phyloP scores from a whole-genome alignment of 2,113 vertebrate genomes.

The Gorsachius goisagi region DNA sequence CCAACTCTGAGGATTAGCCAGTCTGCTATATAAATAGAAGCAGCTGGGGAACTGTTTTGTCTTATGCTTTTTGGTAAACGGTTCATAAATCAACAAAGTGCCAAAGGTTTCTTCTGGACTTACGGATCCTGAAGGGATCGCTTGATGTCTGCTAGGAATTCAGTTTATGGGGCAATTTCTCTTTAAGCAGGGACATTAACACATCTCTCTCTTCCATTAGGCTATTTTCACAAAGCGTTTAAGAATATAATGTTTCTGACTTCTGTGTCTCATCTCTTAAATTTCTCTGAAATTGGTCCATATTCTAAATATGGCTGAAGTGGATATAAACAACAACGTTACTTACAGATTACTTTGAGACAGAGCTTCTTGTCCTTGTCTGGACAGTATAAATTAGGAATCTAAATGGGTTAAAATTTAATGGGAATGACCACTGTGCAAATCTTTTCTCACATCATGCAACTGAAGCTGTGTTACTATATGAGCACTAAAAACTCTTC shows the following conservation, averaged over 20 bases:
- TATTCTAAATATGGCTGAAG: neutral
- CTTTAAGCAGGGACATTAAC: neutral
- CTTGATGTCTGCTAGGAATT: neutral
- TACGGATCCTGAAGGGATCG: neutral
- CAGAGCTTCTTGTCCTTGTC: neutral
- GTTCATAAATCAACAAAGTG: neutral
- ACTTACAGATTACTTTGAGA: neutral
- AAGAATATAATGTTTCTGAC: neutral
- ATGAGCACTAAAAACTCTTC: neutral
- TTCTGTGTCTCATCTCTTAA: neutral
- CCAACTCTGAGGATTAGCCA: neutral
- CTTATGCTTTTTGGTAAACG: neutral
- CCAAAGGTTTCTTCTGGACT: constrained; percentile 10
- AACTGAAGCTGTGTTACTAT: neutral
- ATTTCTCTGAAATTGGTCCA: neutral
- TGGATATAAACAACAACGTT: neutral
- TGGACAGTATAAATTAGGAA: neutral
- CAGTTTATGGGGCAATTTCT: neutral
- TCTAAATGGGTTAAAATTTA: neutral
- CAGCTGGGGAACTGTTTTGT: neutral
- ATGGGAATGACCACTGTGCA: neutral
- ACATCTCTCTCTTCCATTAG: neutral
- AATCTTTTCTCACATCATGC: neutral
- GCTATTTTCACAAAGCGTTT: neutral
- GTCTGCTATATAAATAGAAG: neutral